Percentiles rank a stretch among this genome's conserved stretches.
Conservation (phyloP, 1,140 invertebrate species). For the Oreohelix idahoensis region DNA sequence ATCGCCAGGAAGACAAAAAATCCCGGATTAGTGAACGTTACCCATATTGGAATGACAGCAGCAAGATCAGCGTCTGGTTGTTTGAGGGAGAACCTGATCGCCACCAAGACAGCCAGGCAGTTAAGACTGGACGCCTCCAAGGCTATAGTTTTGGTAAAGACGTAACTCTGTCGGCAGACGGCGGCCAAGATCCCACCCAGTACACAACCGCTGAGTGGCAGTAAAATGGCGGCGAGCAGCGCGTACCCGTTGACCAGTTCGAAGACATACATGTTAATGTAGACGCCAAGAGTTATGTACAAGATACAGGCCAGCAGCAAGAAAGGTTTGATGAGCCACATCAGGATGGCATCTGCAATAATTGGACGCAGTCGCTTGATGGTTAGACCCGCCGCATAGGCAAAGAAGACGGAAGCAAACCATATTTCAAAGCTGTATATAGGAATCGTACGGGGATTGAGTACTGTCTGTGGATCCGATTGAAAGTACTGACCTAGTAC, state of each 20-base stretch:
- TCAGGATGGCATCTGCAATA: slow-evolving; percentile 65
- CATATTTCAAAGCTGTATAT: slow-evolving; percentile 69
- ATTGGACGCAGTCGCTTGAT: slow-evolving; percentile 61
- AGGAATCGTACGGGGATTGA: slow-evolving; percentile 54
- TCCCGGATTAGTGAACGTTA: slow-evolving; percentile 67
- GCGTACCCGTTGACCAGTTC: slow-evolving; percentile 56
- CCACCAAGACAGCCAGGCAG: slow-evolving; percentile 63
- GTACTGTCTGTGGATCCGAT: slow-evolving; percentile 48
- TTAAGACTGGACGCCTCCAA: slow-evolving; percentile 67
- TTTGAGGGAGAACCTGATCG: slow-evolving; percentile 64
- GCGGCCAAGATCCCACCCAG: slow-evolving; percentile 56
- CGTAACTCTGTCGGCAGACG: slow-evolving; percentile 59
- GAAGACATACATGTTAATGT: slow-evolving; percentile 72
- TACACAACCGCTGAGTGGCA: slow-evolving; percentile 63
- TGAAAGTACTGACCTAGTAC: slow-evolving; percentile 67
- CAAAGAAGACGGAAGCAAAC: slow-evolving; percentile 63
- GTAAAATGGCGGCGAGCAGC: slow-evolving; percentile 58
- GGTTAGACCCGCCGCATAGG: slow-evolving; percentile 63
- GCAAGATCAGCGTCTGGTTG: slow-evolving; percentile 64
- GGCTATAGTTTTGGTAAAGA: slow-evolving; percentile 64
- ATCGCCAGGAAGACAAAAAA: slow-evolving; percentile 64
- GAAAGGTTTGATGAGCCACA: slow-evolving; percentile 69
- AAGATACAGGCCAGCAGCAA: slow-evolving; percentile 68
- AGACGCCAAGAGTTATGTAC: slow-evolving; percentile 70
- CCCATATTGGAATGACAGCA: slow-evolving; percentile 66